Conservation (phyloP, 1,140 invertebrate species). For the Frieseomelitta varia region DNA sequence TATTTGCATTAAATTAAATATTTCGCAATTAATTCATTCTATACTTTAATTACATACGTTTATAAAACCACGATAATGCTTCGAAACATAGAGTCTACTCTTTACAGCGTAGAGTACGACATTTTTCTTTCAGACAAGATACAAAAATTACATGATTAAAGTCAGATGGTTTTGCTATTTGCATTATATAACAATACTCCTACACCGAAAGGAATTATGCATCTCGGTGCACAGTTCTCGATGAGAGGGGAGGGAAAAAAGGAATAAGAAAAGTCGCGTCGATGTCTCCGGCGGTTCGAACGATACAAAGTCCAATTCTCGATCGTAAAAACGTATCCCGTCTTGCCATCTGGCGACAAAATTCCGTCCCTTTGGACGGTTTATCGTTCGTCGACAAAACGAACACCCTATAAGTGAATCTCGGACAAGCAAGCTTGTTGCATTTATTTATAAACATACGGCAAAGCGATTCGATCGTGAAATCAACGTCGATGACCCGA, state of each 20-base stretch:
- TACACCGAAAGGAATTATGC: not conserved
- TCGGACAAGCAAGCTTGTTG: too few relatives aligned
- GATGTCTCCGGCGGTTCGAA: not conserved
- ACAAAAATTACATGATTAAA: not conserved
- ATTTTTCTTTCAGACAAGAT: too few relatives aligned
- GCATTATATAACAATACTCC: not conserved
- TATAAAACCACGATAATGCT: not conserved
- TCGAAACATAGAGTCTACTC: rapidly evolving
- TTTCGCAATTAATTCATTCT: too few relatives aligned
- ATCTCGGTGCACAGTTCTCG: not conserved
- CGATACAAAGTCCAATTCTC: not conserved
- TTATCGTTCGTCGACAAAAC: conserved; percentile 35
- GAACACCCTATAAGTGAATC: not conserved
- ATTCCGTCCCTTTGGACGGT: not conserved
- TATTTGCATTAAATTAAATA: too few relatives aligned
- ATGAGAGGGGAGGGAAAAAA: not conserved
- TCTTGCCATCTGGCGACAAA: conserved; percentile 25
- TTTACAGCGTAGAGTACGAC: too few relatives aligned
- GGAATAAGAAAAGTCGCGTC: not conserved
- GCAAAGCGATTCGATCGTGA: not conserved
- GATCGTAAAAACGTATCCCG: not conserved
- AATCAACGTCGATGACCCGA: not conserved
- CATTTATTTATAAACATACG: not conserved
- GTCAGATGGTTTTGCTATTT: not conserved
- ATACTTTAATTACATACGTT: too few relatives aligned